Evolutionary conservation across 1,140 invertebrate genomes (phyloP).

Genomic region (Coenobita brevimanus): DNA sequence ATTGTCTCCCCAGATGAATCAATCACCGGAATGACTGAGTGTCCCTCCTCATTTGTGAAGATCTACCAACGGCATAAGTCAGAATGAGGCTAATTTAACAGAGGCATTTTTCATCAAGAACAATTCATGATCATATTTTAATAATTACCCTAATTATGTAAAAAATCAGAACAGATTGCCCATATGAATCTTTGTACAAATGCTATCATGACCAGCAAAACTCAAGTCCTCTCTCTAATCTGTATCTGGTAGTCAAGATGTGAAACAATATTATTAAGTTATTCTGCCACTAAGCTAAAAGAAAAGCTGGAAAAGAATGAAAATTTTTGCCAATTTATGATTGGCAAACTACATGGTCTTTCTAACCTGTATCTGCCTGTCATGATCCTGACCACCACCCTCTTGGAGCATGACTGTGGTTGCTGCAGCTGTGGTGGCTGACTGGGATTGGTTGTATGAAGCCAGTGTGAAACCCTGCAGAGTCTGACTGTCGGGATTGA

Average conservation of each 20-base stretch:
- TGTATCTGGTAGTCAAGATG: too few relatives aligned
- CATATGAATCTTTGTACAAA: too few relatives aligned
- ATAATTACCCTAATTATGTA: not conserved
- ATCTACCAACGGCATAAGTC: conserved; percentile 18
- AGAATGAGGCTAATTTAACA: not conserved
- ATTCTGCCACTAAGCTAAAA: too few relatives aligned
- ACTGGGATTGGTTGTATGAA: conserved; percentile 20
- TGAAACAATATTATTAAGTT: too few relatives aligned
- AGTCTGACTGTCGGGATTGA: conserved; percentile 36
- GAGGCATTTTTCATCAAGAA: not conserved
- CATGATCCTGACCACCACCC: conserved; percentile 4
- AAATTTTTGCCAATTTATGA: too few relatives aligned
- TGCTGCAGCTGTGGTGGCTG: too few relatives aligned
- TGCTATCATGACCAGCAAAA: too few relatives aligned
- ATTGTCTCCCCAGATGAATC: conserved; percentile 55
- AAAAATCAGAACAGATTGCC: too few relatives aligned
- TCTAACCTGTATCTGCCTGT: conserved; percentile 50
- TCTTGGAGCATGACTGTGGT: conserved; percentile 49
- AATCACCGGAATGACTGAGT: conserved; percentile 52
- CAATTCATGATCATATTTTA: not conserved
- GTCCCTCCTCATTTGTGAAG: conserved; percentile 42
- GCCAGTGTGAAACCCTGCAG: conserved; percentile 25
- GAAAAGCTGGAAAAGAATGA: not conserved
- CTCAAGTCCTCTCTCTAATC: too few relatives aligned
- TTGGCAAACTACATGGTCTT: too few relatives aligned